Conservation (phyloP, 2,113 vertebrate species). For the Pipra filicauda region DNA sequence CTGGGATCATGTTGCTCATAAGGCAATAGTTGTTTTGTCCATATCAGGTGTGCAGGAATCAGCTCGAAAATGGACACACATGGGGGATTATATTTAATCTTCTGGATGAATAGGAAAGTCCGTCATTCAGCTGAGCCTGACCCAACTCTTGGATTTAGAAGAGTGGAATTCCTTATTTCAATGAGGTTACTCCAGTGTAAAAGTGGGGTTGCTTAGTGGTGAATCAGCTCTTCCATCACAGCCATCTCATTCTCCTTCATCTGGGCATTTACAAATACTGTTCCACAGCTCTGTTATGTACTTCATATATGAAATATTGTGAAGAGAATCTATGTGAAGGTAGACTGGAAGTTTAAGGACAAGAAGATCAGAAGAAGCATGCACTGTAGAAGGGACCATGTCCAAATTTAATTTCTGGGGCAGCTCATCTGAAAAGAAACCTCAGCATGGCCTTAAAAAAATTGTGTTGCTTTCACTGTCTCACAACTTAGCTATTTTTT, state of each 20-base stretch:
- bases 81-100: background rate
- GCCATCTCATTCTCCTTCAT: background rate
- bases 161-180: background rate
- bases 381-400: background rate
- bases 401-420: background rate
- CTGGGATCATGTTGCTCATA: background rate
- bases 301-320: background rate
- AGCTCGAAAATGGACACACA: background rate
- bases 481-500: background rate
- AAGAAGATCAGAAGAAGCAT: background rate
- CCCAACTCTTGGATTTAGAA: background rate
- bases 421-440: background rate
- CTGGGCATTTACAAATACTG: background rate
- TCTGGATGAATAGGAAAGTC: background rate
- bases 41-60: background rate
- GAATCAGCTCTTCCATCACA: background rate
- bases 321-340: background rate
- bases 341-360: background rate
- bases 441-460: background rate
- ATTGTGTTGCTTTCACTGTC: background rate
- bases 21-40: background rate
- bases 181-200: background rate
- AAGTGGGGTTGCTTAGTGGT: background rate
- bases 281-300: background rate
- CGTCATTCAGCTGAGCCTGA: background rate